Conservation (phyloP, 92 coral and sea anemone genomes). For the Actinostola sp. region DNA sequence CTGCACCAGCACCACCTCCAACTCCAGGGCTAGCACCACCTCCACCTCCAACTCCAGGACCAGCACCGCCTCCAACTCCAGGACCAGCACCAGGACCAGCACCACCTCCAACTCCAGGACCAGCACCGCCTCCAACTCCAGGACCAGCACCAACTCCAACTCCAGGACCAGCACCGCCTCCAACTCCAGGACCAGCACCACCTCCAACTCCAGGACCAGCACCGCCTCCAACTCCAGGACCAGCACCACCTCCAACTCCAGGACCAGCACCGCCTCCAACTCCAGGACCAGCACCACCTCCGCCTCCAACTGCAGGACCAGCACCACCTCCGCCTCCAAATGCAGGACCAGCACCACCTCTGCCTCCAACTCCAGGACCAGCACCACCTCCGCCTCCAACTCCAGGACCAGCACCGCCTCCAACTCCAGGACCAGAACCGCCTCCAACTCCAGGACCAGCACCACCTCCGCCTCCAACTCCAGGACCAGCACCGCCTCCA, state of each 20-base stretch:
- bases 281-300: not conserved
- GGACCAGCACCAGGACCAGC: slow-evolving; percentile 4
- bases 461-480: too few relatives aligned
- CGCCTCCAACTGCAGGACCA: not conserved
- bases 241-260: not conserved
- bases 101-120: not conserved
- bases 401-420: too few relatives aligned
- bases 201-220: not conserved
- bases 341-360: too few relatives aligned
- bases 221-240: not conserved
- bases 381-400: too few relatives aligned
- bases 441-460: too few relatives aligned
- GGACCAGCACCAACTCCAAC: not conserved
- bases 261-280: not conserved
- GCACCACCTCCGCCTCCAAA: not conserved
- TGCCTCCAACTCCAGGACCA: too few relatives aligned
- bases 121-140: not conserved
- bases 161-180: slow-evolving; percentile 1
- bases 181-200: not conserved
- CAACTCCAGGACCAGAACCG: too few relatives aligned
- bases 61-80: not conserved
- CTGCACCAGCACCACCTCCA: not conserved
- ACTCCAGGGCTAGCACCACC: not conserved
- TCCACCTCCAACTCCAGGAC: not conserved
- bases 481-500: too few relatives aligned